These are phyloP conservation scores for Hypselothyrea guttata DNA, from an alignment of 2,888 invertebrate species.

Conservation along the genomic window DNA sequence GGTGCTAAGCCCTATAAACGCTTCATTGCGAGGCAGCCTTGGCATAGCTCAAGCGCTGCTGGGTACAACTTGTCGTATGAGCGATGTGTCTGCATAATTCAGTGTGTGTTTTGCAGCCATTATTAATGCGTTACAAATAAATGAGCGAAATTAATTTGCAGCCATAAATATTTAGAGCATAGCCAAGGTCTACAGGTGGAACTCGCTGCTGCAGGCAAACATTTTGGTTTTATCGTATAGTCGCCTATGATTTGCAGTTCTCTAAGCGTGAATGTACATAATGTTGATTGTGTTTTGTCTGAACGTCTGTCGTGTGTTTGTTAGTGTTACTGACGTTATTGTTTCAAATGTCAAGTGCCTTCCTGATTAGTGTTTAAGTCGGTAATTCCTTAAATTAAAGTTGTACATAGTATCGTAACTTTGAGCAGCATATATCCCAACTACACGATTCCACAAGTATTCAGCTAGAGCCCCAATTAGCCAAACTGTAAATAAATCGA, in stretches of 20 bases:
- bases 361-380: constrained; percentile 68
- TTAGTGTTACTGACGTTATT: constrained; percentile 46
- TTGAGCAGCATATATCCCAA: constrained; percentile 3
- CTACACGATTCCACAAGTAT: constrained; percentile 15
- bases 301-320: constrained; percentile 30
- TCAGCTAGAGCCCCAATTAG: constrained; percentile 44
- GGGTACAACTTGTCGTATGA: constrained; percentile 49
- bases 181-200: constrained; percentile 36
- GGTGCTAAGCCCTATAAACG: constrained; percentile 28
- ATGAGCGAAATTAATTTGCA: constrained; percentile 69
- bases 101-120: constrained; percentile 43
- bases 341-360: constrained; percentile 71
- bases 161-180: neutral
- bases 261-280: constrained; percentile 8
- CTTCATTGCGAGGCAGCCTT: constrained; percentile 14
- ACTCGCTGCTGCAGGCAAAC: constrained; percentile 11
- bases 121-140: constrained; percentile 55
- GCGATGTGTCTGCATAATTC: constrained; percentile 55
- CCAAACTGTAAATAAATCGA: constrained; percentile 51
- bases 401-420: constrained; percentile 30
- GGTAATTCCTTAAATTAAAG: constrained; percentile 18
- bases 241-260: constrained; percentile 10
- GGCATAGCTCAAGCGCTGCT: constrained; percentile 31
- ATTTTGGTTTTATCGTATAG: constrained; percentile 6
- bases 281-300: constrained; percentile 7